Evolutionary conservation across 2,888 invertebrate species (phyloP).

Genomic region (Exephanes ischioxanthus): DNA sequence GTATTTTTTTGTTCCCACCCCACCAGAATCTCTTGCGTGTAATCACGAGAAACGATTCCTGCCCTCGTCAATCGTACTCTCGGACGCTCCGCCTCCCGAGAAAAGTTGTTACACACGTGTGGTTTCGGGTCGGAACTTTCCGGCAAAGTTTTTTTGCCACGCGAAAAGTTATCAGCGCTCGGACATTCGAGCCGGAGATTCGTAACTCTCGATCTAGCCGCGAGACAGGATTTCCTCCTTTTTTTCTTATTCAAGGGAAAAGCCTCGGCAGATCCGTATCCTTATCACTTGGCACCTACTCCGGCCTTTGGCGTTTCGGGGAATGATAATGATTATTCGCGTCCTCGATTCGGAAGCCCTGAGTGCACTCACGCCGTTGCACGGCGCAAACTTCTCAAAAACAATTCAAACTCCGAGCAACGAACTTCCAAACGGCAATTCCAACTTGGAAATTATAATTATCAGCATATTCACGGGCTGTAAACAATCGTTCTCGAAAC

Average conservation of each 20-base stretch:
- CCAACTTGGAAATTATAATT: not conserved
- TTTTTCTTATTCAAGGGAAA: not conserved
- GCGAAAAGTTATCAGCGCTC: constrained; percentile 24
- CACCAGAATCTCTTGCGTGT: constrained; percentile 4
- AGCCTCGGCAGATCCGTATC: not conserved
- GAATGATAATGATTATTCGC: not conserved
- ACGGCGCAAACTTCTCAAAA: not conserved
- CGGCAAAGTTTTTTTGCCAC: constrained; percentile 13
- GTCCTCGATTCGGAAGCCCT: not conserved
- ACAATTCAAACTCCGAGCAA: not conserved
- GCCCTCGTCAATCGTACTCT: constrained; percentile 37
- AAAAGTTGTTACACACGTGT: constrained; percentile 34
- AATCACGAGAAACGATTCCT: constrained; percentile 37
- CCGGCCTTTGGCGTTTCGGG: not conserved
- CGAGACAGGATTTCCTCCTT: constrained; percentile 1
- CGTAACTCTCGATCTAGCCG: constrained; percentile 35
- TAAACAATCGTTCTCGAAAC: not conserved
- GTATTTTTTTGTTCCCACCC: not conserved
- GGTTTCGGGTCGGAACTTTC: constrained; percentile 12
- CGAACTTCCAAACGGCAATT: not conserved
- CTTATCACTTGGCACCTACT: constrained; percentile 2
- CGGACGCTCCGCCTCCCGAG: not conserved
- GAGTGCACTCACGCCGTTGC: not conserved
- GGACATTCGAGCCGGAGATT: not conserved
- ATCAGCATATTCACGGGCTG: not conserved